A percentile compares a stretch with the other conserved stretches of the same genome.
phyloP scores from a whole-genome alignment of 2,113 vertebrate genomes.

The Ceyx cyanopectus region DNA sequence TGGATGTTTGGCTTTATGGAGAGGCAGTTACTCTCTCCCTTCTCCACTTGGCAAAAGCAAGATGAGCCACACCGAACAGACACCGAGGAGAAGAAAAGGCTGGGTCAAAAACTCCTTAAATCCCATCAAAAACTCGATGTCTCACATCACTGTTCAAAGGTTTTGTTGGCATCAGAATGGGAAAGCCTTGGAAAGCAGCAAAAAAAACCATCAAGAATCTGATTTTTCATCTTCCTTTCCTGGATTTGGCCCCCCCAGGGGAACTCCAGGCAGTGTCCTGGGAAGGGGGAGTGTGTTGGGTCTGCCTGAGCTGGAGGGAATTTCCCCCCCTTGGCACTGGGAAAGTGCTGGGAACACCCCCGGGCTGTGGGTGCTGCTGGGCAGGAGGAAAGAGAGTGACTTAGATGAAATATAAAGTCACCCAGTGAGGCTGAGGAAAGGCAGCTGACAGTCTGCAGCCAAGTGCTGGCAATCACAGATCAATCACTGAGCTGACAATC shows the following conservation, averaged over 20 bases:
- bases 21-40: not conserved
- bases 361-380: too few relatives aligned
- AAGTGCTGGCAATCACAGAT: constrained; percentile 76
- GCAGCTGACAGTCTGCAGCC: constrained; percentile 63
- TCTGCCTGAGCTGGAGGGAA: too few relatives aligned
- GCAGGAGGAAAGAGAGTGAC: not conserved
- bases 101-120: not conserved
- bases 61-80: not conserved
- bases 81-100: not conserved
- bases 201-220: not conserved
- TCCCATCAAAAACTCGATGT: not conserved
- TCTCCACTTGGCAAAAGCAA: not conserved
- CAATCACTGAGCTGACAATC: constrained; percentile 25
- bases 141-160: not conserved
- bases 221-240: not conserved
- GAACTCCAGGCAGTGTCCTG: not conserved
- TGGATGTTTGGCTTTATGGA: not conserved
- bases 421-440: constrained; percentile 66
- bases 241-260: not conserved
- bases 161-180: not conserved
- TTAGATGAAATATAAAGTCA: not conserved
- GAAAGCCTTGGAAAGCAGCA: not conserved
- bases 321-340: too few relatives aligned
- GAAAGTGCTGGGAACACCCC: too few relatives aligned
- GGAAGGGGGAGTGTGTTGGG: not conserved